phyloP scores from a whole-genome alignment of 1,140 invertebrate species.

The Sinonovacula constricta region DNA sequence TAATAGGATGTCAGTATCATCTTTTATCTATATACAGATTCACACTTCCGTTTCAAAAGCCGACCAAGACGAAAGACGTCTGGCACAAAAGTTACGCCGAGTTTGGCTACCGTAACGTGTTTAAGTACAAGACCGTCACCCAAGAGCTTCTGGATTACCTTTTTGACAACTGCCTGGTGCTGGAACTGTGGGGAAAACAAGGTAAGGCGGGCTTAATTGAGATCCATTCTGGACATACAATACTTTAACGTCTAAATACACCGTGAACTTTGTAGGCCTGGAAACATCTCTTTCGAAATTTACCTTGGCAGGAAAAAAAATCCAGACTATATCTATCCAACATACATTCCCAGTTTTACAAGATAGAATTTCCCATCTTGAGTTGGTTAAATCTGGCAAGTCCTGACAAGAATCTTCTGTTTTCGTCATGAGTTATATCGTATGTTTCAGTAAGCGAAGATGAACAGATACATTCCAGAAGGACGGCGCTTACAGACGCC shows the following conservation, averaged over 20 bases:
- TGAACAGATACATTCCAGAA: conserved; percentile 28
- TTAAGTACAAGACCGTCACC: conserved; percentile 54
- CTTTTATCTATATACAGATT: conserved; percentile 49
- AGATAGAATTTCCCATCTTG: no score
- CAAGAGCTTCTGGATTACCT: conserved; percentile 59
- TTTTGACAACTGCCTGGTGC: conserved; percentile 57
- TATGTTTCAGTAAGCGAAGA: conserved; percentile 48
- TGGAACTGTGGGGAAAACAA: conserved; percentile 70
- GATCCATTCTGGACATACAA: no score
- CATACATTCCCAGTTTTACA: no score
- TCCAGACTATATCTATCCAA: no score
- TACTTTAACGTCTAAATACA: no score
- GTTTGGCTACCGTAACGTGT: conserved; percentile 54
- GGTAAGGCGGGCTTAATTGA: no score
- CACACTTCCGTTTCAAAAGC: conserved; percentile 48
- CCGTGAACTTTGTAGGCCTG: no score
- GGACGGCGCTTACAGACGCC: background rate
- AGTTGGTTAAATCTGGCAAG: no score
- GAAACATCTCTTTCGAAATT: no score
- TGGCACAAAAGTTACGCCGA: conserved; percentile 59
- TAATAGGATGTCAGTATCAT: no score
- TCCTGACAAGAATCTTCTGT: no score
- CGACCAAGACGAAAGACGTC: conserved; percentile 48
- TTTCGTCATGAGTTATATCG: background rate
- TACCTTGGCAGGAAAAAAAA: no score